phyloP scores from a whole-genome alignment of 2,113 vertebrate species.

The Gnathonemus echidnorhynchus region DNA sequence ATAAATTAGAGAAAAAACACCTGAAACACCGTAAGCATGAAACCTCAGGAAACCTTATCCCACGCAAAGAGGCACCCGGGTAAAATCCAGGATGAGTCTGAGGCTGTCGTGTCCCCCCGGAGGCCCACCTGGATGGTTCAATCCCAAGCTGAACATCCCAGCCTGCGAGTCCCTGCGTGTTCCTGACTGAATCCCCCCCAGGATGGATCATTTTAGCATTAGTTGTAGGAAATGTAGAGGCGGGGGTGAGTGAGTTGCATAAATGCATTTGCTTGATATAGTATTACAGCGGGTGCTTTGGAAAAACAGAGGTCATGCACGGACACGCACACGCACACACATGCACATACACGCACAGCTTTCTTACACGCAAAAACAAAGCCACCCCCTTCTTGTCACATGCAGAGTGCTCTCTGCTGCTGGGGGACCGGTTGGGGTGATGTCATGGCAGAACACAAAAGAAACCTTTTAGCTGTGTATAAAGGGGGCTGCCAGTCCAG shows the following conservation, averaged over 20 bases:
- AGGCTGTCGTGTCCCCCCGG: background rate
- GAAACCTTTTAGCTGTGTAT: background rate
- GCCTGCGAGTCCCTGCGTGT: slow-evolving; percentile 9
- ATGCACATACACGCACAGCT: background rate
- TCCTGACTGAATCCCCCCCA: background rate
- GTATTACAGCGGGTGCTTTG: background rate
- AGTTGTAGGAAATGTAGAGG: background rate
- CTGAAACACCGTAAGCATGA: background rate
- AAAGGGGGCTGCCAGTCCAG: background rate
- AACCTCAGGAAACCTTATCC: slow-evolving; percentile 16
- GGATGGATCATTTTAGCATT: background rate
- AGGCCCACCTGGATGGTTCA: slow-evolving; percentile 21
- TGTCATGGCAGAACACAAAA: background rate
- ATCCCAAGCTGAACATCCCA: slow-evolving; percentile 34
- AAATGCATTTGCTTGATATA: background rate
- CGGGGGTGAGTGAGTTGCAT: background rate
- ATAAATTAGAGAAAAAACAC: background rate
- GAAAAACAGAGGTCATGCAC: background rate
- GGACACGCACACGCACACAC: background rate
- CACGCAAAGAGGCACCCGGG: slow-evolving; percentile 14
- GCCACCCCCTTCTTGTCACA: background rate
- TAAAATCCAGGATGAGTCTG: slow-evolving; percentile 23
- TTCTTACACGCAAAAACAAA: background rate
- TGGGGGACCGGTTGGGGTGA: background rate
- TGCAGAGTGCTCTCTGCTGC: background rate